A percentile compares a stretch with the other conserved stretches of the same genome.
These are phyloP conservation scores for Panthera leo DNA, from an alignment of 2,113 vertebrate genomes.

Conservation along the genomic window DNA sequence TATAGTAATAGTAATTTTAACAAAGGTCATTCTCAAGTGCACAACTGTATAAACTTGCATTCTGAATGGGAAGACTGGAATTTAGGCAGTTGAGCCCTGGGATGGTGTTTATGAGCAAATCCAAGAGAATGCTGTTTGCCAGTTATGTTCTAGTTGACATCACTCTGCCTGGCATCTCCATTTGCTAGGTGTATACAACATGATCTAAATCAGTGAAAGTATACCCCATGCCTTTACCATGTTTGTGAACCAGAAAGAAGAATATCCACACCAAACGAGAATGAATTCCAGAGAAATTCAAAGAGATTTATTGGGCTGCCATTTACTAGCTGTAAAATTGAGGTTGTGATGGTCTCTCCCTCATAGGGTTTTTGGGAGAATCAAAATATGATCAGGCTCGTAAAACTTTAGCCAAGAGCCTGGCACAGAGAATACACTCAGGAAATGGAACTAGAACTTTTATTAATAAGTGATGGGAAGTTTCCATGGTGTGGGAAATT, in stretches of 20 bases:
- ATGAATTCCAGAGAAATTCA: slow-evolving; percentile 6
- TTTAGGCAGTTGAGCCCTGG: neutral
- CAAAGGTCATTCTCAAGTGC: neutral
- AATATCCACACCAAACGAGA: slow-evolving; percentile 3
- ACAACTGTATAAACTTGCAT: neutral
- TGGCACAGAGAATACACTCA: neutral
- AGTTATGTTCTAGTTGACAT: neutral
- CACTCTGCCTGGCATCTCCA: neutral
- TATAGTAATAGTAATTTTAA: neutral
- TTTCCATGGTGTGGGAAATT: neutral
- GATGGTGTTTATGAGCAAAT: neutral
- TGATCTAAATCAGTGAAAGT: neutral
- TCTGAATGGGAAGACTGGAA: slow-evolving; percentile 11
- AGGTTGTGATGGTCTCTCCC: neutral
- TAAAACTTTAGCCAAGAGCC: neutral
- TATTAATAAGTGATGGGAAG: neutral
- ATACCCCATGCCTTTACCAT: neutral
- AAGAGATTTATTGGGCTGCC: slow-evolving; percentile 10
- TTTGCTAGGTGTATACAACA: neutral
- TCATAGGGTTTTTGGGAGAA: neutral
- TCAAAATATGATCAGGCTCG: neutral
- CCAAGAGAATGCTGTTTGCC: neutral
- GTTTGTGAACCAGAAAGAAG: neutral
- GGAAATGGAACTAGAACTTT: slow-evolving; percentile 23
- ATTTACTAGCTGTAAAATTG: neutral